Evolutionary conservation across 2,113 vertebrate genomes (phyloP), one percentile per base, ranked within the genome.

Genomic region (Fregata magnificens): DNA sequence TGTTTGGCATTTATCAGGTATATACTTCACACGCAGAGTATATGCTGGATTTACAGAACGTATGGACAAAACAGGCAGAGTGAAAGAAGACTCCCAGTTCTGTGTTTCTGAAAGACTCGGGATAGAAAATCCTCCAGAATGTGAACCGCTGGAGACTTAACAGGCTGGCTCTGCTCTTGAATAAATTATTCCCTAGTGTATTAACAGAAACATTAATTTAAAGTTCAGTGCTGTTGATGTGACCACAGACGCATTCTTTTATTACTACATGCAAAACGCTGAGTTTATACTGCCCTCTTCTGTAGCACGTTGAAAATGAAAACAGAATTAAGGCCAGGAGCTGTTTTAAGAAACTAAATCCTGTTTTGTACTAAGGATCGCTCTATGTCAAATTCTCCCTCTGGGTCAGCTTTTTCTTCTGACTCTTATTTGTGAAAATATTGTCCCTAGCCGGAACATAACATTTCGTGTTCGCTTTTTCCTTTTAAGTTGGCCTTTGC

Each of bases 211-310:
- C 10, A n/a, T 18, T 47, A 67, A 80, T 55, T 80, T 71, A 70
- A 71, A 47, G 38, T 76, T 90, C 52, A 52, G 2, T 32, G 36
- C 25, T 76, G 55, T 74, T 81, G 67, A 65, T 78, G 44, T 55
- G 87, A 79, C 85, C 86, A 61, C n/a, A 44, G 77, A 52, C 59
- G 38, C 42, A 13, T 69, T 89, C 52, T 38, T 61, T 29, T 53
- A 28, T 40, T 63, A 22, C 40, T 47, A 10, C 32, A 14, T 10
- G 32, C 45, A 77, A 91, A 94, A 86, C 3, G 2, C 40, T 88
- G 82, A 58, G 86, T 78, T 81, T 90, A 78, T 83, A 79, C 89
- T 96, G 96, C 95, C 95, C 95, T 97, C 95, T 97, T 95, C 95
- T 95, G 92, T 93, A 93, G 25, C 16, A 52, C 3, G 1, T 16